A percentile compares a stretch with the other conserved stretches of the same genome.
Conservation (phyloP, 2,888 invertebrate species). For the Amiota mariae region DNA sequence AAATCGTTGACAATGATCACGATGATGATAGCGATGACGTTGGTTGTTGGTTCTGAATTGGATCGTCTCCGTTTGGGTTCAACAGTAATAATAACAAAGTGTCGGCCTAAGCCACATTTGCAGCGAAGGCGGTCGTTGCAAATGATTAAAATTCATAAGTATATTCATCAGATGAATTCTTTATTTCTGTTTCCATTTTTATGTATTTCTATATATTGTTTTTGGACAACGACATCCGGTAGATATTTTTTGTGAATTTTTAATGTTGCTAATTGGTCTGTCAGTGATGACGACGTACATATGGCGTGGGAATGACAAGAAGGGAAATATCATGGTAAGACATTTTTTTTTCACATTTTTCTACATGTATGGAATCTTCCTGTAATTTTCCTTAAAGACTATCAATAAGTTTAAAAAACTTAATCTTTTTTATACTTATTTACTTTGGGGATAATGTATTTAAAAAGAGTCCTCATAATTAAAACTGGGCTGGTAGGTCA, state of each 20-base stretch:
- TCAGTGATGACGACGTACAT: slow-evolving; percentile 46
- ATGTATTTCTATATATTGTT: slow-evolving; percentile 34
- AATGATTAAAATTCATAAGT: no score
- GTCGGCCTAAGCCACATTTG: slow-evolving; percentile 42
- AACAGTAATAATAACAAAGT: neutral
- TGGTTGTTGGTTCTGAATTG: slow-evolving; percentile 15
- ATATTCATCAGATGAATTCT: slow-evolving; percentile 52
- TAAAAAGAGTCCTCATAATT: no score
- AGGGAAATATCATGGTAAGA: neutral
- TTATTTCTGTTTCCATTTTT: slow-evolving; percentile 36
- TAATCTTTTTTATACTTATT: no score
- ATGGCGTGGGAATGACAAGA: no score
- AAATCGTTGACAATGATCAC: slow-evolving; percentile 6
- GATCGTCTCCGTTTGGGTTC: neutral
- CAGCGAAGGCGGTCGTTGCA: no score
- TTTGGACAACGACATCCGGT: slow-evolving; percentile 45
- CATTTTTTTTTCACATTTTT: no score
- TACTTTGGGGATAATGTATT: no score
- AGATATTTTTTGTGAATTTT: slow-evolving; percentile 53
- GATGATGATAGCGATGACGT: neutral
- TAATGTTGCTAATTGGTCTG: slow-evolving; percentile 70
- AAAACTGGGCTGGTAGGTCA: no score
- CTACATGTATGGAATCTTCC: no score
- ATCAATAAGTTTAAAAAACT: no score
- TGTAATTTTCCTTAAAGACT: no score